Evolutionary conservation across 2,113 vertebrate species (phyloP), one percentile per base, ranked within the genome.

Genomic region (Rhinoptilus africanus): DNA sequence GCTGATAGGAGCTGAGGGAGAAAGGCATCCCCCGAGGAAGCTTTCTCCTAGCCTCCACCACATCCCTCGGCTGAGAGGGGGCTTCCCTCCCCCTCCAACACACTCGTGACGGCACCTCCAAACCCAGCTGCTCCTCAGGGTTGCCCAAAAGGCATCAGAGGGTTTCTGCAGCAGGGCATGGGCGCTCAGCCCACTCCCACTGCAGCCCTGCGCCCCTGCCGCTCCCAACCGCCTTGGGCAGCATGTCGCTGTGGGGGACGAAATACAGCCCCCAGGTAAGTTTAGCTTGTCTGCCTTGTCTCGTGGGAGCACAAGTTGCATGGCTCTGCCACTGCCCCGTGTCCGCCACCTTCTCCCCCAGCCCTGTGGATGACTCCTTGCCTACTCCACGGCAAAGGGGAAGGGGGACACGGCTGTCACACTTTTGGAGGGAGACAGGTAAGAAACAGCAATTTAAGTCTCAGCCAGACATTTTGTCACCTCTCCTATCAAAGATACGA

Each of bases 211-310:
- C 3, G 1, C 26, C 87, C 14, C 16, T 20, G 18, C 43, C 53
- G 47, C 35, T 88, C 51, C 62, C 45, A 1, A 54, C 23, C 28
- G 54, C 39, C 54, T 34, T 24, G 19, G 7, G 1, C 62, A 32
- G 34, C 0, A 0, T 0, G 1, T 51, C 8, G 0, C 34, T 8
- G 3, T 2, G 2, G 51, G 47, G 72, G 20, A 51, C 1, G 11
- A 59, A 87, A 87, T 8, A 14, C 54, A 89, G 34, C 5, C 37
- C 39, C 72, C 11, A 7, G 85, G 30, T 80, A 85, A 43, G 53
- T 62, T 89, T 28, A 84, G 67, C 26, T 71, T 23, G 10, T 50
- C 79, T 74, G 64, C 45, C 60, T 81, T 0, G 0, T 41, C 74
- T 75, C 2, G 0, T 27, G 81, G 28, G 43, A 81, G 64, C 59